Evolutionary conservation across 2,797 vertebrate species (phyloP), one percentile per base, ranked within the genome.

Genomic region (Lophius americanus): DNA sequence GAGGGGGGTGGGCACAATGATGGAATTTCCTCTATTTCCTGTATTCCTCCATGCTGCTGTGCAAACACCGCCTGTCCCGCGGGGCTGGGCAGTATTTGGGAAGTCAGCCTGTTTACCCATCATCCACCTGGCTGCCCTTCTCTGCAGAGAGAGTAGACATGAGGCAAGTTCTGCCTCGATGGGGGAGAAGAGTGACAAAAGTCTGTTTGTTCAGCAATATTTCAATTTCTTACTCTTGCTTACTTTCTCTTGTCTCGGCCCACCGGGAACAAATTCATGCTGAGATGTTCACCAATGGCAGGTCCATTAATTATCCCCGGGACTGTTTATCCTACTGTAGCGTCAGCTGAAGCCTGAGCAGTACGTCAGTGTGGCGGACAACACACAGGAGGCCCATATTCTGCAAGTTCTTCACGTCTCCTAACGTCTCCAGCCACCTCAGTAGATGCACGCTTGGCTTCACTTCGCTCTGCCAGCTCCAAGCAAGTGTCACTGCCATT

Each of bases 21-120:
- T 86, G 87, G 88, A 90, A 88, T 89, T 87, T 88, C 78, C 87
- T 92, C 83, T 89, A 75, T 90, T 92, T 93, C 86, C 82, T 89
- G 87, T 88, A 84, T 74, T 85, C 78, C 84, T 72, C 79, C 8
- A 38, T 73, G 72, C 78, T 83, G 86, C 85, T 85, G 84, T 88
- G 75, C 84, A 92, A 89, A 90, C 87, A 90, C 38, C 2, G 76
- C 62, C 75, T 64, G 68, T 88, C 87, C 85, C 80, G 58, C 51
- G 75, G 85, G 73, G 54, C 73, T 59, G 80, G 72, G 84, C 60
- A 88, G 86, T 81, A 80, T 59, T 55, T 58, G 80, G 81, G 84
- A 81, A 61, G 49, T 64, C 64, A 71, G 70, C 39, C 68, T 93
- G 80, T 92, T 94, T 92, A 92, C 82, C 86, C 71, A 87, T 90